A percentile compares a stretch with the other conserved stretches of the same genome.
Conservation (phyloP, 2,797 vertebrate genomes). For the Typhlichthys eigenmanni region DNA sequence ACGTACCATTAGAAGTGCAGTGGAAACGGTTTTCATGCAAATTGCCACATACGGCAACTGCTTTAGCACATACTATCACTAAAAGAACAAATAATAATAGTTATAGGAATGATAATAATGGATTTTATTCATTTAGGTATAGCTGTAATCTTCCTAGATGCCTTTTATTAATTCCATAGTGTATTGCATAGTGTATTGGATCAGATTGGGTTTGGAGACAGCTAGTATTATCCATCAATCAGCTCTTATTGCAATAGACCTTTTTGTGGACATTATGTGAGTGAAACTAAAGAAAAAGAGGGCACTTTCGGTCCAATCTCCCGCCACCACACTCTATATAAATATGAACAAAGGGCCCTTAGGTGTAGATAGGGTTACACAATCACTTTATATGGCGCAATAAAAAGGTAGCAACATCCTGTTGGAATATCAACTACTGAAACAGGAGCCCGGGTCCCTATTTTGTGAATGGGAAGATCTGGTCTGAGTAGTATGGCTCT, state of each 20-base stretch:
- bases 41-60: constrained; percentile 17
- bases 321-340: constrained; percentile 53
- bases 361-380: constrained; percentile 62
- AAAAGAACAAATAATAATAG: constrained; percentile 8
- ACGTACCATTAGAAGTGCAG: constrained; percentile 40
- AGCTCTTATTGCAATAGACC: constrained; percentile 30
- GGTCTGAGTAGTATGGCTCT: constrained; percentile 44
- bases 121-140: too few relatives aligned
- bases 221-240: constrained; percentile 35
- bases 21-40: constrained; percentile 45
- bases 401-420: constrained; percentile 66
- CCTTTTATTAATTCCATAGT: constrained; percentile 19
- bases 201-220: constrained; percentile 26
- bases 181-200: constrained; percentile 18
- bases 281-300: constrained; percentile 37
- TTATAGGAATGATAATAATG: too few relatives aligned
- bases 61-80: constrained; percentile 18
- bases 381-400: constrained; percentile 54
- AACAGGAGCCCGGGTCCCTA: constrained; percentile 57
- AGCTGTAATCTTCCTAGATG: constrained; percentile 22
- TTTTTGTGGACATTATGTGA: constrained; percentile 28
- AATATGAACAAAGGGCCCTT: constrained; percentile 61
- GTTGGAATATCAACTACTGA: constrained; percentile 71
- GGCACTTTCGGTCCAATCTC: constrained; percentile 53
- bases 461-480: constrained; percentile 55